Evolutionary conservation across 2,797 vertebrate genomes (phyloP).

Genomic region (Hypotaenidia okinawae): DNA sequence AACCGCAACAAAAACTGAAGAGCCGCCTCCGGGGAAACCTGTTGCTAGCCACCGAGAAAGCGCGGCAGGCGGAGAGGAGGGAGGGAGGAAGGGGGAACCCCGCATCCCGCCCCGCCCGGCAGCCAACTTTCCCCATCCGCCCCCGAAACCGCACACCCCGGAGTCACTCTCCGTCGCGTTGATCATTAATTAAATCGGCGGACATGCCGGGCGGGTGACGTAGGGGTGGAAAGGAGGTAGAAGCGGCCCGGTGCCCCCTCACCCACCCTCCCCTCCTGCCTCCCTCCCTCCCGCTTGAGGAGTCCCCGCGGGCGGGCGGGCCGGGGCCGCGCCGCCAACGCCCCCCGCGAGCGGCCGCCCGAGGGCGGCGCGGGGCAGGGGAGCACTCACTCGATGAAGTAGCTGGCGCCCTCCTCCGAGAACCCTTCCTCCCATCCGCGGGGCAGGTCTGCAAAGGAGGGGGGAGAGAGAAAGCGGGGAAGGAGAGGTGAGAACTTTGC

Average conservation of each 20-base stretch:
- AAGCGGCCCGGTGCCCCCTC: not conserved
- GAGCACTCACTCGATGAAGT: conserved; percentile 97
- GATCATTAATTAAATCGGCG: not conserved
- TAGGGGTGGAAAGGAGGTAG: too few relatives aligned
- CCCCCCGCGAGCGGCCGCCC: not conserved
- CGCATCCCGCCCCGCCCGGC: not conserved
- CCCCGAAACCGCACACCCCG: not conserved
- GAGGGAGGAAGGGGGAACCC: not conserved
- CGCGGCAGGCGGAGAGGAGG: not conserved
- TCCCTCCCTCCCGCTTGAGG: not conserved
- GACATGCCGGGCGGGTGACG: not conserved
- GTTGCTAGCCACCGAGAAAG: not conserved
- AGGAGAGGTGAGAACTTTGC: not conserved
- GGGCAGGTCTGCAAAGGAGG: conserved; percentile 86
- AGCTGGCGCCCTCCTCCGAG: conserved; percentile 96
- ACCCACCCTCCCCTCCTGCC: too few relatives aligned
- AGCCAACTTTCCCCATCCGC: not conserved
- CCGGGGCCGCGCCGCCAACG: not conserved
- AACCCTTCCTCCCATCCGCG: conserved; percentile 98
- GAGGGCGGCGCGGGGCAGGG: not conserved
- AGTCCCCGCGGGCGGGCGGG: not conserved
- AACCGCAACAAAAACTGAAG: not conserved
- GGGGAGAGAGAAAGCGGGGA: not conserved
- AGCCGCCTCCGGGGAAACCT: conserved; percentile 33
- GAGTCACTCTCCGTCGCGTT: not conserved